phyloP scores from a whole-genome alignment of 1,140 invertebrate genomes.

The Magallana angulata region DNA sequence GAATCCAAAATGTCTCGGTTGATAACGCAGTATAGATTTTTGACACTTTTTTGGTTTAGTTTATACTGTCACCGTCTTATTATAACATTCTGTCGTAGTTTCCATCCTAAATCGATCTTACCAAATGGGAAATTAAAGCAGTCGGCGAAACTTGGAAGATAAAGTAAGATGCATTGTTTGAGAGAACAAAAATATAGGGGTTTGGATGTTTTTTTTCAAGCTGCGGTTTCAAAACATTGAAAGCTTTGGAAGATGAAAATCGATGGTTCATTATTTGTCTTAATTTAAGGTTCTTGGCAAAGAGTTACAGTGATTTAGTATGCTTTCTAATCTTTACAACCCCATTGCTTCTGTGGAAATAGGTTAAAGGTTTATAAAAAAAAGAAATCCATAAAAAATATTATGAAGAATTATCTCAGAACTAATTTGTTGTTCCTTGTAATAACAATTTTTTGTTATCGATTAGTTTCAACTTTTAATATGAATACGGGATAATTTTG shows the following conservation, averaged over 20 bases:
- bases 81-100: background rate
- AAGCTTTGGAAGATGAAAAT: background rate
- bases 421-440: too few species aligned
- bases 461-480: too few species aligned
- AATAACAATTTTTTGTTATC: too few species aligned
- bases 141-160: background rate
- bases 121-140: constrained; percentile 22
- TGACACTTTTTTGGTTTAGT: background rate
- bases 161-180: constrained; percentile 16
- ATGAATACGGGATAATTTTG: too few species aligned
- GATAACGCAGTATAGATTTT: constrained; percentile 8
- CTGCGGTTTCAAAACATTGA: background rate
- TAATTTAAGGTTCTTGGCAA: constrained; percentile 16
- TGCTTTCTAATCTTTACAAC: background rate
- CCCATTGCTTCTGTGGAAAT: too few species aligned
- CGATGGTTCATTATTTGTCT: background rate
- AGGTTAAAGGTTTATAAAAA: too few species aligned
- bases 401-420: too few species aligned
- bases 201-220: background rate
- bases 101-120: background rate
- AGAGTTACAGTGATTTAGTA: background rate
- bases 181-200: background rate
- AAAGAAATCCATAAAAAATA: too few species aligned
- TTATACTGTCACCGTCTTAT: too few species aligned
- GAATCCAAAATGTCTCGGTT: background rate